These are phyloP conservation scores for Hippasteria phrygiana DNA, from an alignment of 53 echinoderm and acorn worm genomes.

Conservation along the genomic window DNA sequence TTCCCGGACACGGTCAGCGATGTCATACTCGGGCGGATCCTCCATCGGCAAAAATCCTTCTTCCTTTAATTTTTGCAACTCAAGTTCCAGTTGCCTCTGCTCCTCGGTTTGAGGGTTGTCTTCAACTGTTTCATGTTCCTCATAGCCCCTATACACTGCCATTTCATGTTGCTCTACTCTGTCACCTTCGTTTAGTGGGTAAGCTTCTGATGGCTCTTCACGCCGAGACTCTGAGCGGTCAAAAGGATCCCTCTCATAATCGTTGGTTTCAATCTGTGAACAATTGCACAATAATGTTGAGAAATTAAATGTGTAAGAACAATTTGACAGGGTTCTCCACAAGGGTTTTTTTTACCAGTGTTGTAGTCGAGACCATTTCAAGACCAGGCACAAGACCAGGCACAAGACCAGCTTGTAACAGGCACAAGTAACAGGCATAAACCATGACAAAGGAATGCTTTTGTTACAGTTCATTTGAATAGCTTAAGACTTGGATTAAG, in stretches of 20 bases:
- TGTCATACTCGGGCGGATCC: constrained; percentile 78
- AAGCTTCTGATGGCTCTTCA: constrained; percentile 7
- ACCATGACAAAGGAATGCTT: too few species aligned
- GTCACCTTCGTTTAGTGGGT: neutral
- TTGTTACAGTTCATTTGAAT: too few species aligned
- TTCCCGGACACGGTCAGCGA: constrained; percentile 71
- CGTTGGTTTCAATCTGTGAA: neutral
- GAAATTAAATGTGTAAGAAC: too few species aligned
- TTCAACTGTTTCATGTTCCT: constrained; percentile 37
- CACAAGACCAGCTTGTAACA: too few species aligned
- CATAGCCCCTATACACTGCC: neutral
- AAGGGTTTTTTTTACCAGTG: too few species aligned
- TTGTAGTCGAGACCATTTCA: too few species aligned
- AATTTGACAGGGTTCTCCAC: too few species aligned
- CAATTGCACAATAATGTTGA: neutral
- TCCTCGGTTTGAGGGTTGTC: constrained; percentile 51
- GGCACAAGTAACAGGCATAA: too few species aligned
- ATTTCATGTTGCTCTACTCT: constrained; percentile 13
- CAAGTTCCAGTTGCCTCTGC: constrained; percentile 48
- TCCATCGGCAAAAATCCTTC: constrained; percentile 76
- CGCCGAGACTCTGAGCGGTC: constrained; percentile 19
- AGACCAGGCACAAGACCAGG: too few species aligned
- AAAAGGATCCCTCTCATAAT: constrained; percentile 19
- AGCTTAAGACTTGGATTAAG: too few species aligned
- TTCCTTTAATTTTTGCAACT: constrained; percentile 71